These are phyloP conservation scores for Eulemur mongoz DNA, from an alignment of 2,797 vertebrate genomes.

Conservation along the genomic window DNA sequence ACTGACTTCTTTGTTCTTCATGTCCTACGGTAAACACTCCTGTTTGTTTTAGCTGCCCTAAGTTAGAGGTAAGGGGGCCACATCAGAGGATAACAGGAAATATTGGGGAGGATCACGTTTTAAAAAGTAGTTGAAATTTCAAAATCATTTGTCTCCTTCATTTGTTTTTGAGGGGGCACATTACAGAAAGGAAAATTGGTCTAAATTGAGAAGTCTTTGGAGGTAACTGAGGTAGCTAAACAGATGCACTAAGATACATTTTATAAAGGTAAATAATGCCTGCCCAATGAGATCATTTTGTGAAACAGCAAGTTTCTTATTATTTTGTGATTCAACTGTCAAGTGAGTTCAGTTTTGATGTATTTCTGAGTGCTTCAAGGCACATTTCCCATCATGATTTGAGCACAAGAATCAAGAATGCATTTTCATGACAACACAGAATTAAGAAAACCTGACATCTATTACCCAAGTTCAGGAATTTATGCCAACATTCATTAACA, in stretches of 20 bases:
- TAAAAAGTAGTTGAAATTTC: not conserved
- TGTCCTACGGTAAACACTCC: not conserved
- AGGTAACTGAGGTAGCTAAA: not conserved
- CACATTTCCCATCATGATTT: conserved; percentile 66
- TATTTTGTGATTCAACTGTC: conserved; percentile 70
- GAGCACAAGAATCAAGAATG: conserved; percentile 52
- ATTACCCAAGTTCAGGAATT: conserved; percentile 71
- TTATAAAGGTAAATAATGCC: conserved; percentile 48
- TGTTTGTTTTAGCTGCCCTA: not conserved
- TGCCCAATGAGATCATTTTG: conserved; percentile 55
- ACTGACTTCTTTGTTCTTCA: not conserved
- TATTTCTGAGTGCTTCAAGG: conserved; percentile 65
- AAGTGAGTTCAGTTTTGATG: conserved; percentile 61
- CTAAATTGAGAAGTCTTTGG: not conserved
- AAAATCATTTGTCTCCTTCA: not conserved
- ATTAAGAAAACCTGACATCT: conserved; percentile 79
- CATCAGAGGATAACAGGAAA: not conserved
- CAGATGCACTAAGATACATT: conserved; percentile 22
- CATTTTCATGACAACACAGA: conserved; percentile 72
- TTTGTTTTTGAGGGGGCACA: not conserved
- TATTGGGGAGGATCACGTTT: not conserved
- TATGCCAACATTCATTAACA: conserved; percentile 75
- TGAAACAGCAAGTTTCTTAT: conserved; percentile 61
- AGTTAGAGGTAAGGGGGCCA: not conserved
- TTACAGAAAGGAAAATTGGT: not conserved